Percentiles rank a stretch among this genome's conserved stretches.
Evolutionary conservation across 1,140 invertebrate species (phyloP).

Genomic region (Drosophila eugracilis): DNA sequence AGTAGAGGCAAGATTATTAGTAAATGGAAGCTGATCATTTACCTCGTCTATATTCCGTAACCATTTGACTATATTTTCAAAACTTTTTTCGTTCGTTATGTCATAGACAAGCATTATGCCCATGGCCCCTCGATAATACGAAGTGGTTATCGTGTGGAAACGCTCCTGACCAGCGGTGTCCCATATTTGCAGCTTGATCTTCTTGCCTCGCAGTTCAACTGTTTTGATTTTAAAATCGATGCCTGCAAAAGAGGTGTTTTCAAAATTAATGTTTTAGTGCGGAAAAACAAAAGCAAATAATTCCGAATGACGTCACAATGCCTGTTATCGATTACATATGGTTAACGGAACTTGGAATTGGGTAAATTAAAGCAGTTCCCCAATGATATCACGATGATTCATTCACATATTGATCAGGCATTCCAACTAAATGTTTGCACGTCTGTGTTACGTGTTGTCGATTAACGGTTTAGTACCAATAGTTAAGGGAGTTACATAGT

Average conservation of each 20-base stretch:
- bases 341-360: conserved; percentile 4
- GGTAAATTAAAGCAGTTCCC: background rate
- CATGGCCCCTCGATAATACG: conserved; percentile 99
- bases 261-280: background rate
- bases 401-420: background rate
- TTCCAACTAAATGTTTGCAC: conserved; percentile 24
- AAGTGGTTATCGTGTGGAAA: conserved; percentile 99
- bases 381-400: conserved; percentile 1
- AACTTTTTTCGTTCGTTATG: conserved; percentile 99
- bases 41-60: conserved; percentile 98
- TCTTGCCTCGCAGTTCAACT: conserved; percentile 98
- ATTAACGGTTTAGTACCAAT: conserved; percentile 21
- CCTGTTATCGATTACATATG: conserved; percentile 10
- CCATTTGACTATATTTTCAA: conserved; percentile 99
- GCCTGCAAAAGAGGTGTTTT: conserved; percentile 87
- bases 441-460: conserved; percentile 54
- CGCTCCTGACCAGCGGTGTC: conserved; percentile 94
- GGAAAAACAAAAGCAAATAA: conserved; percentile 13
- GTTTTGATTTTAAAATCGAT: conserved; percentile 99
- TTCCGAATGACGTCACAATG: conserved; percentile 49
- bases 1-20: too few species aligned
- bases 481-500: conserved; percentile 1
- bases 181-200: conserved; percentile 99
- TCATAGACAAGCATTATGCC: conserved; percentile 99
- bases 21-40: too few species aligned